Evolutionary conservation across 2,888 invertebrate species (phyloP).

Genomic region (Peribatodes rhomboidaria): DNA sequence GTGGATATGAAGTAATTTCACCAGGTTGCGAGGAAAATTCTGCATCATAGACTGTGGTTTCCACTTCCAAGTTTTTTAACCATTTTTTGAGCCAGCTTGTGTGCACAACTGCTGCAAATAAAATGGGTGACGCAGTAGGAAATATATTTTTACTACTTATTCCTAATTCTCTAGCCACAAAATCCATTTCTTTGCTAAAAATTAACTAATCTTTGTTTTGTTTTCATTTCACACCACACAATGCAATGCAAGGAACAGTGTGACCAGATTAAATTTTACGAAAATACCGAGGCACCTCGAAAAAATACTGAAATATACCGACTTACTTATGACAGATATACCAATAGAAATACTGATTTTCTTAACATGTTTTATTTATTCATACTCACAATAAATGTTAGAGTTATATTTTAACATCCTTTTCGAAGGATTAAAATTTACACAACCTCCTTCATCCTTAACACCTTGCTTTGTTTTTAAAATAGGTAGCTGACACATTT

Average conservation of each 20-base stretch:
- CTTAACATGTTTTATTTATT: too few relatives aligned
- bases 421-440: too few relatives aligned
- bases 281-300: too few relatives aligned
- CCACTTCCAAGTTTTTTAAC: constrained; percentile 81
- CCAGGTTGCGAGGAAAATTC: constrained; percentile 79
- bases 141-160: constrained; percentile 89
- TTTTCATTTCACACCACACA: constrained; percentile 3
- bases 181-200: constrained; percentile 84
- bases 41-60: constrained; percentile 73
- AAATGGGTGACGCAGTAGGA: constrained; percentile 84
- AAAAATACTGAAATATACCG: too few relatives aligned
- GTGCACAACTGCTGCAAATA: constrained; percentile 89
- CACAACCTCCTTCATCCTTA: too few relatives aligned
- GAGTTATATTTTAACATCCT: too few relatives aligned
- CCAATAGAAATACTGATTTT: too few relatives aligned
- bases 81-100: constrained; percentile 89
- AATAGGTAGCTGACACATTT: too few relatives aligned
- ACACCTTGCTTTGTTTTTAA: too few relatives aligned
- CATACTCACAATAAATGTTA: too few relatives aligned
- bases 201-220: constrained; percentile 61
- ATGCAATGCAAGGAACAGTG: background rate
- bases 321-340: too few relatives aligned
- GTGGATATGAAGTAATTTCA: constrained; percentile 85
- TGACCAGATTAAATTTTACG: too few relatives aligned
- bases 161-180: constrained; percentile 89